Base-by-base conservation (phyloP, 2,113 vertebrate species). In the Willisornis vidua region DNA sequence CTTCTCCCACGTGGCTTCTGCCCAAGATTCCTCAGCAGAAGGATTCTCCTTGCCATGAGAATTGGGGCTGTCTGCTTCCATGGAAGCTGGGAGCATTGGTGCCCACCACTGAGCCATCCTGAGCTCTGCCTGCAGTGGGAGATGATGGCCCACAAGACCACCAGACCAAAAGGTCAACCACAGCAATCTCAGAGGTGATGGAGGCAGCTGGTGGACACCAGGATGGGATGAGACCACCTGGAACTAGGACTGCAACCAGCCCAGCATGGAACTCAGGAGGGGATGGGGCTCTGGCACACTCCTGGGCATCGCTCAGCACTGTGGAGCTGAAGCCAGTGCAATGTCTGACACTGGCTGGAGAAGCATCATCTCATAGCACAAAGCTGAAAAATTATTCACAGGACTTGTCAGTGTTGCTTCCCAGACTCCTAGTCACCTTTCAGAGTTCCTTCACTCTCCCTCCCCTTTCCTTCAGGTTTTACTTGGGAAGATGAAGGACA, bases 371-470 rank as follows among this genome's bases (percentile, higher is more conserved):
- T 55, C n/a, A 7, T 17, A 43, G 51, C 26, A 74, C 43, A 79
- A 66, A 76, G n/a, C 8, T 67, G 54, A 63, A 43, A 45, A 76
- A 52, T 29, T 68, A 39, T n/a, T 71, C 51, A 39, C 15, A 8
- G 3, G 1, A 22, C 20, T n/a, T 65, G 55, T 19, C 3, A 0
- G 9, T 0, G 0, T 55, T 55, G 14, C 41, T 83, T 72, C 31
- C 33, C n/a, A 79, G 51, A 9, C 35, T 78, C 31, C 66, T 82
- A 35, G 14, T 41, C 46, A 48, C 19, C 51, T 71, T 46, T 52
- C 71, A 75, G 62, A 66, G 29, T 51, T 55, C 37, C 23, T 71
- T 71, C 57, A 10, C 15, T n/a, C 26, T 75, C 37, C 52, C 5
- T 49, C 41, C 39, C 18, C 39, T 52, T 77, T 65, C 7, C 48